Evolutionary conservation across 2,888 invertebrate genomes (phyloP).

Genomic region (Atrina japonica): DNA sequence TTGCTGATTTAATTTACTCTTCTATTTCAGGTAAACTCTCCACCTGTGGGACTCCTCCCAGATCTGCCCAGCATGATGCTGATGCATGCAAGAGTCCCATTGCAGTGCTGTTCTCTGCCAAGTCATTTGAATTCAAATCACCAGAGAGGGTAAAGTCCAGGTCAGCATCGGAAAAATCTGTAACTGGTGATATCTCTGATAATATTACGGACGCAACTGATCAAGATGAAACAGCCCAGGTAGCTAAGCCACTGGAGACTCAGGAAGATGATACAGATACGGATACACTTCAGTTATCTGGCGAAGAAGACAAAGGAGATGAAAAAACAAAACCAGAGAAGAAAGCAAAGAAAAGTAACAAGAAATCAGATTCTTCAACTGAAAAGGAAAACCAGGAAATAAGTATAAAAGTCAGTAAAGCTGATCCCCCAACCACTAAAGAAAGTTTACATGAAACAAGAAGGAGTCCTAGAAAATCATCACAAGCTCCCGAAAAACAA

Average conservation of each 20-base stretch:
- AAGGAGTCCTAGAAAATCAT: background rate
- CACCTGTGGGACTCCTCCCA: background rate
- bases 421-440: background rate
- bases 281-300: background rate
- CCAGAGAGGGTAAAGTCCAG: conserved; percentile 14
- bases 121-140: conserved; percentile 17
- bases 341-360: conserved; percentile 10
- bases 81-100: conserved; percentile 19
- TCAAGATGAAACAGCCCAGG: background rate
- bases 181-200: too few species aligned
- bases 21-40: conserved; percentile 16
- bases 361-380: background rate
- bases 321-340: background rate
- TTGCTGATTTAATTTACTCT: background rate
- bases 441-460: background rate
- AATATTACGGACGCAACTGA: conserved; percentile 2
- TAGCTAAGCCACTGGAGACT: too few species aligned
- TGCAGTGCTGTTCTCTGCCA: conserved; percentile 18
- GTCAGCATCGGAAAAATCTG: background rate
- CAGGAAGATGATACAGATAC: background rate
- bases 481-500: background rate
- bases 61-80: background rate
- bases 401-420: background rate
- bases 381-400: background rate
- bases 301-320: background rate